Percentiles rank a stretch among this genome's conserved stretches.
These are phyloP conservation scores for Macaca mulatta DNA, from an alignment of 2,113 vertebrate species.

Conservation along the genomic window DNA sequence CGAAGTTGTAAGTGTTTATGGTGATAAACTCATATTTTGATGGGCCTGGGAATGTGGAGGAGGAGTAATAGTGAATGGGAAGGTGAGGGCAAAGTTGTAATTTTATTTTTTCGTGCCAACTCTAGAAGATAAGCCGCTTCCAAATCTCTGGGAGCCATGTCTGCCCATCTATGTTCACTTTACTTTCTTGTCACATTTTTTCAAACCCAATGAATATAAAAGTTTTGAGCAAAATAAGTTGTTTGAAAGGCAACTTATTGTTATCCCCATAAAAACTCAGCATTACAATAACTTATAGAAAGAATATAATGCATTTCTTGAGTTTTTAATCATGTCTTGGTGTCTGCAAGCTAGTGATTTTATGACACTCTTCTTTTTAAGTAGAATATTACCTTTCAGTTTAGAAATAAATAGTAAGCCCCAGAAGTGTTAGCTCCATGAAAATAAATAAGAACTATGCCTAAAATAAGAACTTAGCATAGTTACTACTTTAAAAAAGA, in stretches of 20 bases:
- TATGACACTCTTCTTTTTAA: constrained; percentile 54
- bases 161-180: not conserved
- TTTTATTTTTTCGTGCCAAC: not conserved
- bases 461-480: constrained; percentile 42
- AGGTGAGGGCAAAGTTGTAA: not conserved
- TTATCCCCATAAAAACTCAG: constrained; percentile 62
- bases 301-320: constrained; percentile 3
- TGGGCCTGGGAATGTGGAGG: rapidly evolving
- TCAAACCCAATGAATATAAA: not conserved
- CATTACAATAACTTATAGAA: constrained; percentile 50
- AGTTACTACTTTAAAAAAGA: not conserved
- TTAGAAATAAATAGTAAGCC: constrained; percentile 68
- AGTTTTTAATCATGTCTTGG: constrained; percentile 45
- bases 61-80: not conserved
- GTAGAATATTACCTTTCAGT: constrained; percentile 64
- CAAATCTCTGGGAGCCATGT: not conserved
- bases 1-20: not conserved
- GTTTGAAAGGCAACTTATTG: constrained; percentile 53
- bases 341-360: constrained; percentile 72
- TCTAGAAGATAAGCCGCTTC: not conserved
- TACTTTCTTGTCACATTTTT: not conserved
- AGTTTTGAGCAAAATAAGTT: constrained; percentile 58
- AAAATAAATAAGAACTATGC: constrained; percentile 67
- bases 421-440: constrained; percentile 61
- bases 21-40: not conserved